phyloP scores from a whole-genome alignment of 2,797 vertebrate species.

The Oceanodroma leucorhoa region DNA sequence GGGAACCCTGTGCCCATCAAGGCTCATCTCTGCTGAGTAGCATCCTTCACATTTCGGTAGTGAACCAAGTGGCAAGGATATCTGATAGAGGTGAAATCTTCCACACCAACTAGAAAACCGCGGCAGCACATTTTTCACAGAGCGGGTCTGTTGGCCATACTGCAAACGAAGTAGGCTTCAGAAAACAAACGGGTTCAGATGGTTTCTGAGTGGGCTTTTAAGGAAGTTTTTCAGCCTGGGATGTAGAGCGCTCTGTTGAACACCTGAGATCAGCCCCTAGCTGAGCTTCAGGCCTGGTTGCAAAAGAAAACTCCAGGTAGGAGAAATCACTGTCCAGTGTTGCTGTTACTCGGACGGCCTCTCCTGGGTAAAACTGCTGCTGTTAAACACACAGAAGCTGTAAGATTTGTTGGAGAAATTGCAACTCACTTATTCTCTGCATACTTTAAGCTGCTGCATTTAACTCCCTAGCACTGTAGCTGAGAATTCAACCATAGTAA shows the following conservation, averaged over 20 bases:
- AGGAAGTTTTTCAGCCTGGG: background rate
- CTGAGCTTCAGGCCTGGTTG: accelerated
- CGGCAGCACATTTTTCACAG: background rate
- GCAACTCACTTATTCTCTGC: background rate
- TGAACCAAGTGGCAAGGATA: background rate
- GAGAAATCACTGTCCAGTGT: background rate
- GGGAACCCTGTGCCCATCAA: background rate
- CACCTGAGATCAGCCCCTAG: background rate
- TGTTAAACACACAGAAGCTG: background rate
- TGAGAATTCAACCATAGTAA: background rate
- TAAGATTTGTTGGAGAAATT: background rate
- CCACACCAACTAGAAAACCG: background rate
- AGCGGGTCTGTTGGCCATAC: background rate
- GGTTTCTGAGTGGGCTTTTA: background rate
- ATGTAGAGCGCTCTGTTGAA: background rate
- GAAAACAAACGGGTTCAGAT: background rate
- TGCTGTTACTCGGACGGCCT: background rate
- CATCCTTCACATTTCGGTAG: background rate
- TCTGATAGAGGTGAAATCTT: background rate
- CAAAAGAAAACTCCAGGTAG: background rate
- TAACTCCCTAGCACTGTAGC: background rate
- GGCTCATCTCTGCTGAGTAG: background rate
- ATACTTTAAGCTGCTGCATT: background rate
- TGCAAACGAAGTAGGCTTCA: background rate
- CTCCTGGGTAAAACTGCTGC: background rate